phyloP scores from a whole-genome alignment of 2,888 invertebrate species.

The Pseudococcus longispinus region DNA sequence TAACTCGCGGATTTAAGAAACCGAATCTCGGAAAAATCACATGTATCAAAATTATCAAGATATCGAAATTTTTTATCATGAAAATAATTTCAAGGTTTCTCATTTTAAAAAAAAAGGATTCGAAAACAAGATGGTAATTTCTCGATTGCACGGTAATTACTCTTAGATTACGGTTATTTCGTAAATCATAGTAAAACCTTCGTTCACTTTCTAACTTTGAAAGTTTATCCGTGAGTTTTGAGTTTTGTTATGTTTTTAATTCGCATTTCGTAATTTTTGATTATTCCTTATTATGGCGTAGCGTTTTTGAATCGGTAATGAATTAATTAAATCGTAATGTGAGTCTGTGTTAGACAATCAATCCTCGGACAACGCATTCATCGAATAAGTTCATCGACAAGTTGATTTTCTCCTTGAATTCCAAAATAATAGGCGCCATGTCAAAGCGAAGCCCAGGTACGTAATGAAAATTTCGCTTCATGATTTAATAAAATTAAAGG shows the following conservation, averaged over 20 bases:
- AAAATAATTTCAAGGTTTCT: too few relatives aligned
- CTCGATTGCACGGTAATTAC: too few relatives aligned
- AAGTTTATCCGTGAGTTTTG: neutral
- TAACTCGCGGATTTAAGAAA: neutral
- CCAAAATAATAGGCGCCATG: neutral
- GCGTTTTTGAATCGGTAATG: neutral
- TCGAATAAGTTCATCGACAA: neutral
- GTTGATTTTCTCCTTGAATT: neutral
- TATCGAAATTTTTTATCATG: neutral
- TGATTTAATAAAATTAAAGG: neutral
- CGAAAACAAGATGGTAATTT: too few relatives aligned
- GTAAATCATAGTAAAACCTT: neutral
- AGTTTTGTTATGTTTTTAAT: neutral
- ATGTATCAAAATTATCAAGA: neutral
- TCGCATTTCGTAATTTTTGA: neutral
- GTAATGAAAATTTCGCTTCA: neutral
- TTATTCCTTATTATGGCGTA: neutral
- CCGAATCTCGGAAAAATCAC: neutral
- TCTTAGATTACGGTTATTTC: neutral
- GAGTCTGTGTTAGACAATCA: neutral
- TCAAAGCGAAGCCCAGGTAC: slow-evolving; percentile 7
- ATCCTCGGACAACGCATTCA: neutral
- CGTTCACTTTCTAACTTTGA: neutral
- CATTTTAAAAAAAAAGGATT: too few relatives aligned
- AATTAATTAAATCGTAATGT: neutral